Percentiles rank a stretch among this genome's conserved stretches.
phyloP scores from a whole-genome alignment of 2,797 vertebrate genomes.

The Urophycis tenuis region DNA sequence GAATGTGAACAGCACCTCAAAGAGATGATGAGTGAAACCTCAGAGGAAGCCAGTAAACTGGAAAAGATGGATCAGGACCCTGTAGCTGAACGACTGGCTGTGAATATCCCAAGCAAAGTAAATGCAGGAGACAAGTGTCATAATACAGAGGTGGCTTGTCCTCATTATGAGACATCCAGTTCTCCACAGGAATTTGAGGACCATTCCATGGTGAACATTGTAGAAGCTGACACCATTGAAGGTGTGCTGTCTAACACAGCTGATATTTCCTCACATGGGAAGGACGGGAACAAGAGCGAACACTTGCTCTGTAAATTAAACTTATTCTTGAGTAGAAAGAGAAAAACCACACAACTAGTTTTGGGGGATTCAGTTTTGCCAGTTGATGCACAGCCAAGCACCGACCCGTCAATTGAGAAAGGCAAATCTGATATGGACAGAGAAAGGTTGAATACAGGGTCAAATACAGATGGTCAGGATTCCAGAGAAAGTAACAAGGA shows the following conservation, averaged over 20 bases:
- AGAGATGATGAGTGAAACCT: conserved; percentile 24
- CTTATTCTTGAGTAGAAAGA: conserved; percentile 57
- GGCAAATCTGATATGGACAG: conserved; percentile 28
- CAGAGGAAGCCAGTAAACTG: conserved; percentile 9
- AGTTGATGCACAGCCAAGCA: conserved; percentile 9
- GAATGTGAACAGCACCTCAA: conserved; percentile 23
- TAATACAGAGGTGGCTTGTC: not conserved
- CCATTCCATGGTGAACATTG: conserved; percentile 13
- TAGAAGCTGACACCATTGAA: conserved; percentile 13
- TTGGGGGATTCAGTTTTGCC: conserved; percentile 1
- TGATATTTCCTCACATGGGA: conserved; percentile 20
- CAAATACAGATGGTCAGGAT: conserved; percentile 10
- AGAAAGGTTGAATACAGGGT: conserved; percentile 20
- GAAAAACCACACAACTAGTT: conserved; percentile 22
- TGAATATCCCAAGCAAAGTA: not conserved
- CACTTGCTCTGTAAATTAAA: conserved; percentile 61
- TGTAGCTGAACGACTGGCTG: not conserved
- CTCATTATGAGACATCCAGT: not conserved
- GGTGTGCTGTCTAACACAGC: conserved; percentile 20
- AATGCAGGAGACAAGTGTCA: not conserved
- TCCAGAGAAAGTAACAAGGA: conserved; percentile 8
- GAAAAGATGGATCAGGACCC: conserved; percentile 22
- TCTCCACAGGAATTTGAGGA: conserved; percentile 6
- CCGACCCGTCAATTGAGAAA: conserved; percentile 53
- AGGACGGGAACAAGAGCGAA: conserved; percentile 32